A percentile compares a stretch with the other conserved stretches of the same genome.
Evolutionary conservation across 2,888 invertebrate species (phyloP).

Genomic region (Eupithecia dodoneata): DNA sequence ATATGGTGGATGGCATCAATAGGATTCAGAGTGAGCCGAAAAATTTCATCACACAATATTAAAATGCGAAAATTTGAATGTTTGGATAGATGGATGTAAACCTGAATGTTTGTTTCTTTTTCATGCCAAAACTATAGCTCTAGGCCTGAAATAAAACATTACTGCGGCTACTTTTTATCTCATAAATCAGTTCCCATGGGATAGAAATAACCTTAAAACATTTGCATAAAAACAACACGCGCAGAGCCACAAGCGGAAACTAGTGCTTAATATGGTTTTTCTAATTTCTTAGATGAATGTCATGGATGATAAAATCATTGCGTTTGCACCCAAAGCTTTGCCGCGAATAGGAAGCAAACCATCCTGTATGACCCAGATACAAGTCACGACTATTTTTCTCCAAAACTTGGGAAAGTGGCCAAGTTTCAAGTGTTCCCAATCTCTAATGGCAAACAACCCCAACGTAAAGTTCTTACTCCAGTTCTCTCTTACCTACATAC

Average conservation of each 20-base stretch:
- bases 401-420: slow-evolving; percentile 12
- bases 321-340: background rate
- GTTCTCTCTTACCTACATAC: background rate
- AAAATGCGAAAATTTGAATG: too few species aligned
- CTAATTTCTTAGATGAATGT: background rate
- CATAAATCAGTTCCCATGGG: too few species aligned
- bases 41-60: background rate
- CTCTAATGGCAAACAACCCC: slow-evolving; percentile 10
- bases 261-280: background rate
- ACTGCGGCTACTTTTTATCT: too few species aligned
- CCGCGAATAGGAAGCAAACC: background rate
- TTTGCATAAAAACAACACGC: too few species aligned
- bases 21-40: background rate
- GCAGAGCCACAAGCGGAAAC: too few species aligned
- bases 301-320: background rate
- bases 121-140: too few species aligned
- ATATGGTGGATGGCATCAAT: background rate
- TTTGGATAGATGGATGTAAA: too few species aligned
- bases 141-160: too few species aligned
- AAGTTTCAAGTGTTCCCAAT: slow-evolving; percentile 31
- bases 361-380: slow-evolving; percentile 2
- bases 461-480: background rate
- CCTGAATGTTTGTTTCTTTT: too few species aligned
- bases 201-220: too few species aligned
- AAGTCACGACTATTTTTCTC: slow-evolving; percentile 1